Percentiles rank a stretch among this genome's conserved stretches.
Evolutionary conservation across 2,797 vertebrate species (phyloP).

Genomic region (Streptopelia turtur): DNA sequence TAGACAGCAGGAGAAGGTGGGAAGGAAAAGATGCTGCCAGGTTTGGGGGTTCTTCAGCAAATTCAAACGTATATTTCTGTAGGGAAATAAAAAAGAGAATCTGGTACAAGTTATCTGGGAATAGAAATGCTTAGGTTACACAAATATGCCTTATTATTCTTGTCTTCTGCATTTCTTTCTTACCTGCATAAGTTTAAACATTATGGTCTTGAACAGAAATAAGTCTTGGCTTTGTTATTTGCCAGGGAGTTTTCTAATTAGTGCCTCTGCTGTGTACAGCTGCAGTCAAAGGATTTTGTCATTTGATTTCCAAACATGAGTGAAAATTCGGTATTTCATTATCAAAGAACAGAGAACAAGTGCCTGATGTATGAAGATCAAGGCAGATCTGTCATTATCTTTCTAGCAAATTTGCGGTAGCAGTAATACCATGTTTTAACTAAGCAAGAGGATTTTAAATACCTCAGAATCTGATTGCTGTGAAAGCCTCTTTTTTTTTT

Average conservation of each 20-base stretch:
- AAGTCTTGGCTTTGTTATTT: background rate
- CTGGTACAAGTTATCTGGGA: background rate
- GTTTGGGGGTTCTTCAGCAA: background rate
- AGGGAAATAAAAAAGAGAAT: background rate
- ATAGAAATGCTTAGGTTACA: background rate
- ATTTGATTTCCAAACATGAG: slow-evolving; percentile 26
- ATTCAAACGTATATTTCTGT: background rate
- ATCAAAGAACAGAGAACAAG: background rate
- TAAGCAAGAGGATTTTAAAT: background rate
- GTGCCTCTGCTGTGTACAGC: background rate
- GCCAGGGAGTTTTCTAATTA: background rate
- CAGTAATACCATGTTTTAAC: background rate
- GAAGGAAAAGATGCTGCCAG: background rate
- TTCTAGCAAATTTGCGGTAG: background rate
- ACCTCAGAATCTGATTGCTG: background rate
- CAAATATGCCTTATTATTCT: background rate
- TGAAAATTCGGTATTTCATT: background rate
- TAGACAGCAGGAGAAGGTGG: background rate
- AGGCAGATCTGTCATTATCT: slow-evolving; percentile 12
- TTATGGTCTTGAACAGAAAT: background rate
- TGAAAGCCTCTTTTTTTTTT: background rate
- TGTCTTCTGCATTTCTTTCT: background rate
- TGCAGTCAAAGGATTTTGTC: background rate
- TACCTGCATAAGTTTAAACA: background rate
- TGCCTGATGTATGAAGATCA: background rate